Evolutionary conservation across 2,888 invertebrate genomes (phyloP).

Genomic region (Lithophane socia): DNA sequence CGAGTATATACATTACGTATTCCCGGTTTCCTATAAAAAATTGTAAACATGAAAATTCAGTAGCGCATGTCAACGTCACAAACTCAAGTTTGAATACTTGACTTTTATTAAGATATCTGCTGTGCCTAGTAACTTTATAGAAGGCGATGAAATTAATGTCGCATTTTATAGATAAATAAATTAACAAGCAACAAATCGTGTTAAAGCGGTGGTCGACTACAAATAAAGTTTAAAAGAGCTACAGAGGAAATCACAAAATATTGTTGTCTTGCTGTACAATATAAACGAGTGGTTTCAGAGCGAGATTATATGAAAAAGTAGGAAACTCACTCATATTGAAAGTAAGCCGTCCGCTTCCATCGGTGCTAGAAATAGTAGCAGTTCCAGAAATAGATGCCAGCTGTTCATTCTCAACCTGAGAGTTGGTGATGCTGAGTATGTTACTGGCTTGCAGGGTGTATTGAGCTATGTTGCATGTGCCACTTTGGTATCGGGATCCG

Average conservation of each 20-base stretch:
- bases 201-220: no score
- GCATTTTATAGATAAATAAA: no score
- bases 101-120: no score
- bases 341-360: constrained; percentile 90
- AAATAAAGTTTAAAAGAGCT: neutral
- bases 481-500: constrained; percentile 75
- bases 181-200: neutral
- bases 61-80: neutral
- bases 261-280: neutral
- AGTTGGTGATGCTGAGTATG: constrained; percentile 73
- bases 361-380: constrained; percentile 86
- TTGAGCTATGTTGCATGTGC: constrained; percentile 76
- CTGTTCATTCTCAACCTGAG: constrained; percentile 74
- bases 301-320: no score
- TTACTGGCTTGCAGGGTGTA: constrained; percentile 69
- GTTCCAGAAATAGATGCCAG: constrained; percentile 73
- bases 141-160: neutral
- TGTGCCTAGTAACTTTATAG: no score
- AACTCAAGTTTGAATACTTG: no score
- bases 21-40: constrained; percentile 16
- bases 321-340: constrained; percentile 88
- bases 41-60: neutral
- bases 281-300: neutral
- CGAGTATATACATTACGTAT: constrained; percentile 35
- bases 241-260: neutral